phyloP scores from a whole-genome alignment of 2,797 vertebrate genomes.

The Mionectes olivaceus region DNA sequence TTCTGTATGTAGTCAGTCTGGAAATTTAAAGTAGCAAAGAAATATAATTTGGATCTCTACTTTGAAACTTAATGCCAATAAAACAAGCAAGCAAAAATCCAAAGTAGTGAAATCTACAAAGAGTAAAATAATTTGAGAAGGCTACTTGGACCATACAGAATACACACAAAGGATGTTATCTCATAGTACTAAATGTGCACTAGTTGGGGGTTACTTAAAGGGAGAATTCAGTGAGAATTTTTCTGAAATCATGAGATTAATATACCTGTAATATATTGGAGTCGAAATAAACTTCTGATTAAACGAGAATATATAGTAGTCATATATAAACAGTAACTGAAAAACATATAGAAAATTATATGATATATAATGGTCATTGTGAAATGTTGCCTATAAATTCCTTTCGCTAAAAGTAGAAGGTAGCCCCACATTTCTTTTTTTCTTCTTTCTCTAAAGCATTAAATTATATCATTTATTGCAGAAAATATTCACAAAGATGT shows the following conservation, averaged over 20 bases:
- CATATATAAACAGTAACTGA: not conserved
- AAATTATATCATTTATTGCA: not conserved
- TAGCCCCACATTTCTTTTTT: not conserved
- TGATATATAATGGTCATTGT: not conserved
- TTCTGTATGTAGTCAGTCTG: not conserved
- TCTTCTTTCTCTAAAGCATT: not conserved
- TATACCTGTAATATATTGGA: not conserved
- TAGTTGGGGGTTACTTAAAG: not conserved
- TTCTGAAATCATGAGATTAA: not conserved
- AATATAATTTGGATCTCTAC: not conserved
- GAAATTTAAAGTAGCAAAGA: not conserved
- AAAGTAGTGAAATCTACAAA: not conserved
- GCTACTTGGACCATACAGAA: not conserved
- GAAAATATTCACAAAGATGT: not conserved
- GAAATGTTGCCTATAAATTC: not conserved
- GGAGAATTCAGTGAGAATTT: not conserved
- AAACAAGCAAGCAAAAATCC: not conserved
- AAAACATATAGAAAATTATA: not conserved
- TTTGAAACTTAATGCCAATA: not conserved
- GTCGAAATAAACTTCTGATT: not conserved
- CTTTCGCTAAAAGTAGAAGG: fast-evolving
- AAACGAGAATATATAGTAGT: not conserved
- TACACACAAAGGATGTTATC: not conserved
- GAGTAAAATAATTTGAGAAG: not conserved
- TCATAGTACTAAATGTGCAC: not conserved